phyloP scores from a whole-genome alignment of 2,888 invertebrate genomes.

The Hoplodrina blanda region DNA sequence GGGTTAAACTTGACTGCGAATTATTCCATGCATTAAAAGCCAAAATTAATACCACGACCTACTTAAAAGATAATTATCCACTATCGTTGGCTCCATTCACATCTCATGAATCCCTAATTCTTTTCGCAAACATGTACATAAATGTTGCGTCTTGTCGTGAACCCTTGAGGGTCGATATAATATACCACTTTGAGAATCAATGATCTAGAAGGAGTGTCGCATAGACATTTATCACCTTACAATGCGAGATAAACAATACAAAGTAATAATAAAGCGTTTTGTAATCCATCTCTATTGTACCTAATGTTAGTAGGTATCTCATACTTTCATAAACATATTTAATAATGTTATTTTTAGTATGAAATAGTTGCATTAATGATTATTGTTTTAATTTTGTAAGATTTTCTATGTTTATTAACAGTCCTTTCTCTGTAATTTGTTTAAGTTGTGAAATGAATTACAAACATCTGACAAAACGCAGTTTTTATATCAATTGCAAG shows the following conservation, averaged over 20 bases:
- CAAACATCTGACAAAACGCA: constrained; percentile 5
- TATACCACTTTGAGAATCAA: too few species aligned
- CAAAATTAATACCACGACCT: too few species aligned
- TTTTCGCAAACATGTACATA: too few species aligned
- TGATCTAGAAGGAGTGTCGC: constrained; percentile 22
- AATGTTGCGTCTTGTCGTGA: too few species aligned
- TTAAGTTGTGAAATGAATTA: constrained; percentile 42
- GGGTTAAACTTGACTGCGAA: too few species aligned
- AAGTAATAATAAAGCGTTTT: constrained; percentile 32
- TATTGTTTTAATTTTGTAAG: constrained; percentile 36
- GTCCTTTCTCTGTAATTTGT: constrained; percentile 28
- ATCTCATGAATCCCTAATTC: too few species aligned
- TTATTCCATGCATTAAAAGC: too few species aligned
- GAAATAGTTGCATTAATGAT: constrained; percentile 41
- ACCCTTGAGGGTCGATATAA: too few species aligned
- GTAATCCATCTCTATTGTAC: constrained; percentile 37
- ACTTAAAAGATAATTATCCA: too few species aligned
- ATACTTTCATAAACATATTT: constrained; percentile 25
- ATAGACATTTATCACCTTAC: constrained; percentile 30
- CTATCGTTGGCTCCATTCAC: too few species aligned
- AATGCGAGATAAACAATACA: constrained; percentile 24
- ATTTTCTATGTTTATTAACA: constrained; percentile 2
- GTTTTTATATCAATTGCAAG: constrained; percentile 35
- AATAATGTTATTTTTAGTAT: constrained; percentile 17
- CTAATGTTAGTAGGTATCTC: constrained; percentile 22